Conservation (phyloP, 2,888 invertebrate genomes). For the Apotomis turbidana region DNA sequence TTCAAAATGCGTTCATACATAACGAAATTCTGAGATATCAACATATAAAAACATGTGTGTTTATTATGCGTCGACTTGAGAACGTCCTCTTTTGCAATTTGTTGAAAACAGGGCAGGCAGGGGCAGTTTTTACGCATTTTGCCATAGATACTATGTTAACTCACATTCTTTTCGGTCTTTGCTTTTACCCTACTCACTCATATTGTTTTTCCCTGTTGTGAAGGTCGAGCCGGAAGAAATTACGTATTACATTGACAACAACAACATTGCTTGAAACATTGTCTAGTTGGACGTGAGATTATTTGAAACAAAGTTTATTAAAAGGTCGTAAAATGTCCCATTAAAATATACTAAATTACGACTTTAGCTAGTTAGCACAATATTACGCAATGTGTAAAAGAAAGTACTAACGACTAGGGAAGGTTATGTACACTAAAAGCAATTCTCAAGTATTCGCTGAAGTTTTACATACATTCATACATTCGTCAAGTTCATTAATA, state of each 20-base stretch:
- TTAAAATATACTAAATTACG: background rate
- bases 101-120: no score
- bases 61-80: no score
- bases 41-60: no score
- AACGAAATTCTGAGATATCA: no score
- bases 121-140: no score
- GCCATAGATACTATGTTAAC: background rate
- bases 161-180: background rate
- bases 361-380: background rate
- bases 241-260: no score
- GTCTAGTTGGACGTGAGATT: no score
- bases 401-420: background rate
- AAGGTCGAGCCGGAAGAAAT: background rate
- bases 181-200: background rate
- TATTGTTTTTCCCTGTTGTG: slow-evolving; percentile 1
- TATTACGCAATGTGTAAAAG: background rate
- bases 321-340: background rate
- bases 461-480: background rate
- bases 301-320: background rate
- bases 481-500: no score
- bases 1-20: no score
- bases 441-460: background rate
- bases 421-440: background rate
- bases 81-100: no score
- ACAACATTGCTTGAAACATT: no score